These are phyloP conservation scores for Caenorhabditis sinica DNA, from an alignment of 2,888 invertebrate genomes.

Conservation along the genomic window DNA sequence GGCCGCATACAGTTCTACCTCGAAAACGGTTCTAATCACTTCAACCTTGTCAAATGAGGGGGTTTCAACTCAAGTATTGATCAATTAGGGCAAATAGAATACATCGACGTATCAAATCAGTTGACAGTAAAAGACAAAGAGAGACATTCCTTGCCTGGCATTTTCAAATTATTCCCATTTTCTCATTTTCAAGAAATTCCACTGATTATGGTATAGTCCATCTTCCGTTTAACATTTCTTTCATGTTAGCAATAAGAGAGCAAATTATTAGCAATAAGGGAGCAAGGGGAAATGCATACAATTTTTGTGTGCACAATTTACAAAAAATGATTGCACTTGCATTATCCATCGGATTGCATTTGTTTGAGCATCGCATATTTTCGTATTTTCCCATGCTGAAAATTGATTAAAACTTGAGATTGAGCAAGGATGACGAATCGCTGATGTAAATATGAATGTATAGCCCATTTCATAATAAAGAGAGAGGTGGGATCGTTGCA, in stretches of 20 bases:
- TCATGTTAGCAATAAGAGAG: neutral
- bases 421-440: neutral
- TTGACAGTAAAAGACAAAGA: constrained; percentile 43
- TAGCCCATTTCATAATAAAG: neutral
- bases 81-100: constrained; percentile 52
- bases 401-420: neutral
- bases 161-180: constrained; percentile 7
- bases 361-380: constrained; percentile 6
- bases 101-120: constrained; percentile 62
- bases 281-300: constrained; percentile 29
- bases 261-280: neutral
- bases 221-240: constrained; percentile 7
- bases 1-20: constrained; percentile 1
- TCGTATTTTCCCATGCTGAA: constrained; percentile 1
- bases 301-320: constrained; percentile 45
- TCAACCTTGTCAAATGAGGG: constrained; percentile 29
- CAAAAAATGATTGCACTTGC: constrained; percentile 39
- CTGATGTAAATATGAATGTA: neutral
- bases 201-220: neutral
- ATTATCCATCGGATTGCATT: constrained; percentile 7
- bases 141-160: constrained; percentile 38
- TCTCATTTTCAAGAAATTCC: neutral
- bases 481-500: neutral
- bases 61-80: constrained; percentile 50
- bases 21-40: constrained; percentile 16